These are phyloP conservation scores for Galleria mellonella DNA, from an alignment of 1,140 invertebrate species.

Conservation along the genomic window DNA sequence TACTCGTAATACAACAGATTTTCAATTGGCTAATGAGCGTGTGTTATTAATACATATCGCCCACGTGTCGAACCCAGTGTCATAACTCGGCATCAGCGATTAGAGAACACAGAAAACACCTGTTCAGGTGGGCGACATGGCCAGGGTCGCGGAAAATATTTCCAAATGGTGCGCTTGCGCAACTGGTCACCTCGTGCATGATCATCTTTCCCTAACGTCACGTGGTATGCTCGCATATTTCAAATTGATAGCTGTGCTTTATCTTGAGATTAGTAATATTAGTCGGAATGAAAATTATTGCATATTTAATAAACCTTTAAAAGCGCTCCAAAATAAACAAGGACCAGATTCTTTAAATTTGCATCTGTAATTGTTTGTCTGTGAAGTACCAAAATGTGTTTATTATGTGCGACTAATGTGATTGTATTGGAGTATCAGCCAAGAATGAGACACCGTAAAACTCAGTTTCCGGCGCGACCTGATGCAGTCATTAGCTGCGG, in stretches of 20 bases:
- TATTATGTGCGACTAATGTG: too few relatives aligned
- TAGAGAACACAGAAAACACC: slow-evolving; percentile 28
- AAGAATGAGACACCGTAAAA: neutral
- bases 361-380: neutral
- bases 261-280: too few relatives aligned
- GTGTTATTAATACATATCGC: slow-evolving; percentile 3
- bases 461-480: slow-evolving; percentile 51
- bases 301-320: too few relatives aligned
- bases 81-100: slow-evolving; percentile 13
- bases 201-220: too few relatives aligned
- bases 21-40: neutral
- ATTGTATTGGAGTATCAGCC: too few relatives aligned
- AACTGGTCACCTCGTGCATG: slow-evolving; percentile 1
- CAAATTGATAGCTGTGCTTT: too few relatives aligned
- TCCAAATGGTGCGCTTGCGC: slow-evolving; percentile 13
- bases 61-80: slow-evolving; percentile 3
- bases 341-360: neutral
- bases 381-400: neutral
- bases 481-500: slow-evolving; percentile 48
- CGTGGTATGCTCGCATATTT: too few relatives aligned
- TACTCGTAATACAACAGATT: neutral
- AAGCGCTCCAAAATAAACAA: too few relatives aligned
- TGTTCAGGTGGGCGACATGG: slow-evolving; percentile 47
- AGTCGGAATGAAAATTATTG: too few relatives aligned
- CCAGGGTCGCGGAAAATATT: slow-evolving; percentile 32